Evolutionary conservation across 2,888 invertebrate species (phyloP), one percentile per base, ranked within the genome.

Genomic region (Nesidiocoris tenuis): DNA sequence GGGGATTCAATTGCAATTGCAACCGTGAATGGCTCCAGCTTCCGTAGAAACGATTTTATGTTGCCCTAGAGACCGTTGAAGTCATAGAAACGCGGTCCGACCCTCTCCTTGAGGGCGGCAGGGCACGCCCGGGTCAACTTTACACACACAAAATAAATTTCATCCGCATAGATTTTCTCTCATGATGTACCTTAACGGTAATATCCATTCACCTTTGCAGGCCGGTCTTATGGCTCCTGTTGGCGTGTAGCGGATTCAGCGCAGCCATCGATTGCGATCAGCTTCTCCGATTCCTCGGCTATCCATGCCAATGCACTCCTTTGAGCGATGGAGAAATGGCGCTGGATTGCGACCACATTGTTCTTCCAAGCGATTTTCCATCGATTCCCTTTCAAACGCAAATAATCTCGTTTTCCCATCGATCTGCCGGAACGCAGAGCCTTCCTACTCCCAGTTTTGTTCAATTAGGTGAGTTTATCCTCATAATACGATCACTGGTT

Each of bases 291-390:
- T 79, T 79, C 70, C 76, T 81, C 21, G 79, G 80, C 61, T 80
- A 81, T 71, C 81, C 81, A 0, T 81, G 81, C 76, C 71, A 76
- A 17, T 81, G 81, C 67, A 72, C 77, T 18, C 74, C 79, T 61
- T 74, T 79, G 18, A 65, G 74, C 22, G 79, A 79, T 16, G 79
- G 79, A 5, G 79, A 80, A 59, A 72, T 81, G 55, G 79, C 77
- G 80, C 89, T 94, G 87, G 89, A 95, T 83, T 95, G 95, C 83
- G 94, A 95, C 85, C 85, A 88, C 7, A 90, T 93, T 22, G 92
- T 94, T 24, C 94, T 95, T 82, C 87, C 90, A 23, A 89, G 90
- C 2, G 94, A 95, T 82, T 90, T 91, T 79, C 90, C 93, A 0
- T 86, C 90, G 9, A 84, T 92, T 80, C 92, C 95, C 0, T 90